Percentiles rank a stretch among this genome's conserved stretches.
These are phyloP conservation scores for Callocephalon fimbriatum DNA, from an alignment of 2,113 vertebrate genomes.

Conservation along the genomic window DNA sequence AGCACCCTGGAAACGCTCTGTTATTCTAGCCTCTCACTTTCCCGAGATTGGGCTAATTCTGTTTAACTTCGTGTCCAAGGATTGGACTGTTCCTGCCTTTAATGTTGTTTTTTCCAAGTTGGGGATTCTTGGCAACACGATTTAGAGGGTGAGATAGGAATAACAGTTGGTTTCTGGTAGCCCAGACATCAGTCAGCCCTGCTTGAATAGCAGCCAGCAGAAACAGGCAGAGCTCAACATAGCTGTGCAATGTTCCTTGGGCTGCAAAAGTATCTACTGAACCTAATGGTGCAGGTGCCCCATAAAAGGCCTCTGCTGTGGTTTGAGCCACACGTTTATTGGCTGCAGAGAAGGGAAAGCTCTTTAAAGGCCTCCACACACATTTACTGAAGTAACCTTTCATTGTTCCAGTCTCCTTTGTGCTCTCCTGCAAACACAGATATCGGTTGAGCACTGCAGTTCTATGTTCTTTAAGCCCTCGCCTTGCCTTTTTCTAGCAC, in stretches of 20 bases:
- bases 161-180: constrained; percentile 19
- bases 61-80: background rate
- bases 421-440: background rate
- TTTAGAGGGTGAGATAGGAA: constrained; percentile 1
- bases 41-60: background rate
- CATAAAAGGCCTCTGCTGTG: background rate
- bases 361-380: background rate
- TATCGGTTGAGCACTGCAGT: accelerated
- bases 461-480: background rate
- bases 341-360: background rate
- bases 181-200: background rate
- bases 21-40: background rate
- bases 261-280: background rate
- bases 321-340: background rate
- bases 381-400: background rate
- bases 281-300: background rate
- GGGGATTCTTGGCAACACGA: background rate
- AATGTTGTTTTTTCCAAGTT: background rate
- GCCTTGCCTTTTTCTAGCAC: background rate
- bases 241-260: background rate
- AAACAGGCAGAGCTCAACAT: background rate
- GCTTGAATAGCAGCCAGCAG: background rate
- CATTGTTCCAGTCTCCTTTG: background rate
- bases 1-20: background rate
- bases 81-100: background rate